Evolutionary conservation across 2,888 invertebrate genomes (phyloP), one percentile per base, ranked within the genome.

Genomic region (Microctonus aethiopoides): DNA sequence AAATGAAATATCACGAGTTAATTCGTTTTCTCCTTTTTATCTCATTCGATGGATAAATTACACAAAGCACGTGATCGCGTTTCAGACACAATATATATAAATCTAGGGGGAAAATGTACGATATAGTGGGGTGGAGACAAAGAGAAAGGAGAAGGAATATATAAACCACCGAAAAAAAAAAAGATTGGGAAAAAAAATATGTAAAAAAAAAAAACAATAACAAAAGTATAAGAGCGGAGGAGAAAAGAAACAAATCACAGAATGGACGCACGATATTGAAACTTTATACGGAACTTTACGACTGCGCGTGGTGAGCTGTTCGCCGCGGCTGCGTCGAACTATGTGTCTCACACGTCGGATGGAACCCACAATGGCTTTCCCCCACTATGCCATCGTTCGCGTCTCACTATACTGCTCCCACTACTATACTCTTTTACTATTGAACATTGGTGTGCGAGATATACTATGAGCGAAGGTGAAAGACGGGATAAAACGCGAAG

Each of bases 311-410:
- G 63, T 70, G 81, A 80, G 81, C 81, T 56, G 82, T 80, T 82
- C 85, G 81, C 76, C 82, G 84, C 86, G 85, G 80, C 83, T 85
- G 85, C 85, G 84, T 83, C 83, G 82, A 84, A 82, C 83, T 81
- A 81, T 86, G 81, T 86, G 85, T 74, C 73, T 73, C 73, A 52
- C 75, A 63, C 71, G 70, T 72, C 73, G 76, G 78, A 77, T 73
- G 72, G 77, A 76, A 76, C 77, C 75, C 71, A 73, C 74, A 72
- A 71, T 72, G 70, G 68, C 29, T 68, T 57, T 3, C 71, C 72
- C 74, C 72, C 73, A 66, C 75, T 62, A 60, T 54, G 64, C 36
- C 36, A 41, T 64, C 71, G 59, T 69, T 52, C 60, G 24, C 34
- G 56, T 29, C 46, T 22, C n/a, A n/a, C n/a, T 66, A 20, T 20